Evolutionary conservation across 2,888 invertebrate genomes (phyloP).

Genomic region (Clivina fossor): DNA sequence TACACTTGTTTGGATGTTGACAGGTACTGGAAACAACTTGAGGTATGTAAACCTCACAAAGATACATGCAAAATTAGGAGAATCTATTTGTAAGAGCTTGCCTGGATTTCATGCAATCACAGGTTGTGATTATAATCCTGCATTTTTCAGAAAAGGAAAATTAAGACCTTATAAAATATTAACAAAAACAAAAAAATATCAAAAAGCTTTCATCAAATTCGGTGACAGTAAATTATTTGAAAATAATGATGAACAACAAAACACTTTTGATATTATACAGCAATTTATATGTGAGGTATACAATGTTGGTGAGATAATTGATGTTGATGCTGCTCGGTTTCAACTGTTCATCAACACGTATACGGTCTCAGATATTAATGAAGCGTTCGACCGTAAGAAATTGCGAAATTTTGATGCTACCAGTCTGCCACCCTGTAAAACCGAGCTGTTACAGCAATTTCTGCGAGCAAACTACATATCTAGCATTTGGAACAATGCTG

Average conservation of each 20-base stretch:
- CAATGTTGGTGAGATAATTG: constrained; percentile 18
- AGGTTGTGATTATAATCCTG: constrained; percentile 40
- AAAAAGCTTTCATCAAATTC: constrained; percentile 30
- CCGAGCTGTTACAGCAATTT: constrained; percentile 38
- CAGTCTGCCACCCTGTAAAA: constrained; percentile 32
- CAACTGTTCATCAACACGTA: constrained; percentile 33
- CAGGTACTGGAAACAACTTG: constrained; percentile 34
- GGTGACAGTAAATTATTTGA: constrained; percentile 31
- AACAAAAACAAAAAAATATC: constrained; percentile 35
- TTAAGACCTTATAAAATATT: constrained; percentile 32
- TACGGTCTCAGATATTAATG: constrained; percentile 30
- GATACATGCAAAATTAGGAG: constrained; percentile 31
- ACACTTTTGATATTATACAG: constrained; percentile 5
- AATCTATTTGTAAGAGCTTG: constrained; percentile 24
- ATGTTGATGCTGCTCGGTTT: constrained; percentile 35
- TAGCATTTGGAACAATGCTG: constrained; percentile 38
- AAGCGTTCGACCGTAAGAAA: constrained; percentile 32
- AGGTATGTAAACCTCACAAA: constrained; percentile 24
- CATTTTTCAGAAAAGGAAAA: constrained; percentile 39
- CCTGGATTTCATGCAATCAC: constrained; percentile 40
- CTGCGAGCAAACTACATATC: constrained; percentile 37
- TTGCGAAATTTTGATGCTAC: constrained; percentile 33
- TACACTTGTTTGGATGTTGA: constrained; percentile 29
- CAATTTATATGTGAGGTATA: constrained; percentile 25
- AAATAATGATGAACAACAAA: constrained; percentile 15